Base-by-base conservation (phyloP, 2,113 vertebrate species). In the Columbina picui region DNA sequence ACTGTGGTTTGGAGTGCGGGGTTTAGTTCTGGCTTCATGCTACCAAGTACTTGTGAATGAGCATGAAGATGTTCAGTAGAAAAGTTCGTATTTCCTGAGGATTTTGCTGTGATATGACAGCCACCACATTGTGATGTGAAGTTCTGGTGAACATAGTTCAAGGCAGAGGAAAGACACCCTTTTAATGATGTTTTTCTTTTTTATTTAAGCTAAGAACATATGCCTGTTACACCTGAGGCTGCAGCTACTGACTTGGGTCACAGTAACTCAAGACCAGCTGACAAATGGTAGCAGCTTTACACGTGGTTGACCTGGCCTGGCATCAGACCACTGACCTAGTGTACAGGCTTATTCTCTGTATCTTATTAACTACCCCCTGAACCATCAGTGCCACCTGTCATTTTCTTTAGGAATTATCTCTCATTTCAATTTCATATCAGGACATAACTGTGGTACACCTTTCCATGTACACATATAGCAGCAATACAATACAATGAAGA, bases 81-180 rank as follows among this genome's bases (percentile, higher is more conserved):
- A 69, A 87, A 36, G 3, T 10, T 7, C 81, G 34, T 7, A 27
- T 1, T 17, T 75, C 7, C 23, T 55, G 38, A 67, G 14, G 19
- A 57, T 70, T 53, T 78, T 13, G 9, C 29, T 78, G 22, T 47
- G 32, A 64, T 55, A 12, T 52, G 34, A 32, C 19, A 77, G 53
- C 6, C 23, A 41, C 11, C 0, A 0, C 36, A 23, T 3, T 2
- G 1, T 34, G 36, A 55, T 1, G 0, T 12, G 29, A 79, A 63
- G 26, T 21, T 63, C 38, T 68, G 45, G 6, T 59, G 18, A 15
- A 15, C 7, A 27, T 9, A 45, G 7, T 29, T 84, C 18, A 41
- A 65, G n/a, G 15, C 6, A 60, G 30, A 87, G 3, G 18, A 74
- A 64, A 34, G 5, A 30, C 38, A 34, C 2, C 2, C 15, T 9